Conservation (phyloP, 2,113 vertebrate species). For the Psophia crepitans region DNA sequence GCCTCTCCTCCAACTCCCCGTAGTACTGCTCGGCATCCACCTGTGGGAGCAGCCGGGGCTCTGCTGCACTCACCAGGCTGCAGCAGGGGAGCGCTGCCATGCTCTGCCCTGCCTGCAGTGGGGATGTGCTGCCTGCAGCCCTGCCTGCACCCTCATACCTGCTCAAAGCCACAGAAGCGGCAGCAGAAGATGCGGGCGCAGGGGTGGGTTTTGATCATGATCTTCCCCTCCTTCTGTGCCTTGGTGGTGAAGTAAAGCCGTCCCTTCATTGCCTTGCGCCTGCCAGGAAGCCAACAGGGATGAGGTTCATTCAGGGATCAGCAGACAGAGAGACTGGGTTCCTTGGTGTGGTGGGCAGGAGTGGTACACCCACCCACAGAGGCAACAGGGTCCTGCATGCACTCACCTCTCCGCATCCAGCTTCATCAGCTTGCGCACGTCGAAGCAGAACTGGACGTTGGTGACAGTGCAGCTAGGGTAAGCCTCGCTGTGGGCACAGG, state of each 20-base stretch:
- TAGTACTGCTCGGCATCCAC: constrained; percentile 98
- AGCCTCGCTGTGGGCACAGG: constrained; percentile 83
- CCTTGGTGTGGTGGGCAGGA: not conserved
- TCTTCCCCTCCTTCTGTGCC: constrained; percentile 88
- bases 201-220: constrained; percentile 91
- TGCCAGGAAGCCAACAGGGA: not conserved
- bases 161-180: constrained; percentile 86
- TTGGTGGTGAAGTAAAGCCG: constrained; percentile 91
- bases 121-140: not conserved
- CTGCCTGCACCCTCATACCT: constrained; percentile 68
- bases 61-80: rapidly evolving
- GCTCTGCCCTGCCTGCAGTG: not conserved
- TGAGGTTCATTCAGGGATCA: not conserved
- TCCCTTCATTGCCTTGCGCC: constrained; percentile 95
- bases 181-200: constrained; percentile 92
- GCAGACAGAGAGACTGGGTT: not conserved
- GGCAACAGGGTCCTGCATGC: rapidly evolving
- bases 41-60: constrained; percentile 61
- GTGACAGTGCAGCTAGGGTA: constrained; percentile 93
- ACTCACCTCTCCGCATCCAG: constrained; percentile 89
- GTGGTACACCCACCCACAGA: not conserved
- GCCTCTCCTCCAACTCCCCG: constrained; percentile 93
- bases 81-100: rapidly evolving
- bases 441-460: constrained; percentile 91
- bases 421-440: constrained; percentile 88